Conservation (phyloP, 2,888 invertebrate species). For the Philonicus albiceps region DNA sequence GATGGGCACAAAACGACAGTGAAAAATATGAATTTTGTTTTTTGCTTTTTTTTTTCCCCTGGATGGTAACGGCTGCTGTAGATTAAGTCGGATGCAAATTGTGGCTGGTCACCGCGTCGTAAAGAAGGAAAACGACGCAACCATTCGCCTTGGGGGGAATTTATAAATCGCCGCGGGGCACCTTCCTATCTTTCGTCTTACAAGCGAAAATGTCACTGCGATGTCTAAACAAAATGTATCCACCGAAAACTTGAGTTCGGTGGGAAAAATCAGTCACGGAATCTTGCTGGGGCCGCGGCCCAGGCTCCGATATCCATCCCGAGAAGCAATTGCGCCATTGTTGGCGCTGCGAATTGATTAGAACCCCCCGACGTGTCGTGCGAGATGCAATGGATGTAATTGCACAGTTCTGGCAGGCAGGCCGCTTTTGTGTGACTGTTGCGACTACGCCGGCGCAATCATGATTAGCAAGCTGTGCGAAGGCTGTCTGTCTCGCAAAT, state of each 20-base stretch:
- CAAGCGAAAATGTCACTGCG: conserved; percentile 7
- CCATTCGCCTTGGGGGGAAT: background rate
- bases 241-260: conserved; percentile 6
- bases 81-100: background rate
- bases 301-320: background rate
- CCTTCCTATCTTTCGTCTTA: background rate
- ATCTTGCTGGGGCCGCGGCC: background rate
- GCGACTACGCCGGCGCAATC: background rate
- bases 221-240: conserved; percentile 28
- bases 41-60: background rate
- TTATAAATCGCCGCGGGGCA: conserved; percentile 11
- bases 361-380: background rate
- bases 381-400: background rate
- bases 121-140: background rate
- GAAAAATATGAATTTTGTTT: background rate
- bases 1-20: background rate
- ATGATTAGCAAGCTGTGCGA: background rate
- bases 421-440: background rate
- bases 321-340: conserved; percentile 14
- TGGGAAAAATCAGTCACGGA: conserved; percentile 22
- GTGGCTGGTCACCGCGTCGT: background rate
- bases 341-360: background rate
- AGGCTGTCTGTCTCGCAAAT: background rate
- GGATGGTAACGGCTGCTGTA: background rate
- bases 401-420: background rate